These are phyloP conservation scores for Palloptera scutellata DNA, from an alignment of 2,888 invertebrate genomes.

Conservation along the genomic window DNA sequence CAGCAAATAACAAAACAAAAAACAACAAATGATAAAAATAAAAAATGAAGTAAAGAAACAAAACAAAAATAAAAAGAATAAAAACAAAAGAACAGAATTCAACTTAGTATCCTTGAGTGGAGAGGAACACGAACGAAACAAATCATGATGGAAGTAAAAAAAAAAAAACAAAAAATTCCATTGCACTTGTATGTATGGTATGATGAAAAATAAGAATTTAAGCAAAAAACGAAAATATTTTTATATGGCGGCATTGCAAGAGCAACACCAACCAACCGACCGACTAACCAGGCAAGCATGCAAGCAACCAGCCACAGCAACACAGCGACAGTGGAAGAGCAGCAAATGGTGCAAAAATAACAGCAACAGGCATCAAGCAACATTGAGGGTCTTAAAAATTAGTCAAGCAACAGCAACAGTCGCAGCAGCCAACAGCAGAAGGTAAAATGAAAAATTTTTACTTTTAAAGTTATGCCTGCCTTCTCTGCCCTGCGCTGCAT, in stretches of 20 bases:
- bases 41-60: constrained; percentile 15
- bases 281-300: no score
- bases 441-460: not conserved
- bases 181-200: no score
- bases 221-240: not conserved
- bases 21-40: constrained; percentile 21
- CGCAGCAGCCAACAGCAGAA: not conserved
- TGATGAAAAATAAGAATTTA: not conserved
- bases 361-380: constrained; percentile 14
- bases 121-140: no score
- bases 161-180: not conserved
- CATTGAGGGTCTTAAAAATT: constrained; percentile 20
- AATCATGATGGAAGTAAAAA: not conserved
- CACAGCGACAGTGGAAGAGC: not conserved
- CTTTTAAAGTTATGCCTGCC: no score
- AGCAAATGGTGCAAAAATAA: constrained; percentile 17
- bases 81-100: not conserved
- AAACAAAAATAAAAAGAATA: constrained; percentile 11
- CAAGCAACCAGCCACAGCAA: no score
- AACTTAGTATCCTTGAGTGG: no score
- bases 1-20: constrained; percentile 23
- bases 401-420: constrained; percentile 5
- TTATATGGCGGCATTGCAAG: no score
- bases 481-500: no score
- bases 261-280: no score